phyloP scores from a whole-genome alignment of 2,113 vertebrate species.

The Riparia riparia region DNA sequence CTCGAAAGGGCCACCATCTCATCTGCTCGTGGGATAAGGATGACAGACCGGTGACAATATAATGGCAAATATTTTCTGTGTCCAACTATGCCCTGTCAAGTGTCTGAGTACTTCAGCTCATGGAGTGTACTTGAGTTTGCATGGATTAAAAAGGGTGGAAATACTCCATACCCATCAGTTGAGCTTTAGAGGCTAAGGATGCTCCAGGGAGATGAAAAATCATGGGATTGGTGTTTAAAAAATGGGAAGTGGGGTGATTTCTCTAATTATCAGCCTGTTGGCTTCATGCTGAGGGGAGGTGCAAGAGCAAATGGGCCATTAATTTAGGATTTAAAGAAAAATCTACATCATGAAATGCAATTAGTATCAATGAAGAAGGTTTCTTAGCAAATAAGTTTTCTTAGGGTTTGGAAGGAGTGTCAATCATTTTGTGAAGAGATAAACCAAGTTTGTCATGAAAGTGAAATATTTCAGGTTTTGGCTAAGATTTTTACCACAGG shows the following conservation, averaged over 20 bases:
- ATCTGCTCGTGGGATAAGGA: neutral
- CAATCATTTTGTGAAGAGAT: neutral
- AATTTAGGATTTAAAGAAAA: neutral
- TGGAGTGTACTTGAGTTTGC: neutral
- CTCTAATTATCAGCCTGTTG: fast-evolving
- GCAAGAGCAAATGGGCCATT: neutral
- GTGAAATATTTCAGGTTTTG: neutral
- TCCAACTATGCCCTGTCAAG: neutral
- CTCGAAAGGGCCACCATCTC: neutral
- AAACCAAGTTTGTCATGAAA: neutral
- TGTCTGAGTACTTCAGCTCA: neutral
- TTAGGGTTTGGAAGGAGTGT: neutral
- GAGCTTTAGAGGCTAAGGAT: neutral
- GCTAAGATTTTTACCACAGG: neutral
- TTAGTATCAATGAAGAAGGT: neutral
- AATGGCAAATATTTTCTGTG: neutral
- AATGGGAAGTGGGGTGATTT: neutral
- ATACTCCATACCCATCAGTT: neutral
- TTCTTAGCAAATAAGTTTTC: neutral
- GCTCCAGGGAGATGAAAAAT: neutral
- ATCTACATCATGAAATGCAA: neutral
- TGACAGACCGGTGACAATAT: fast-evolving
- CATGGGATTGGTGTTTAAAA: fast-evolving
- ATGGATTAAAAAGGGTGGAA: neutral
- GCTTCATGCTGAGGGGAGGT: neutral